phyloP scores from a whole-genome alignment of 2,797 vertebrate species.

The Liasis olivaceus region DNA sequence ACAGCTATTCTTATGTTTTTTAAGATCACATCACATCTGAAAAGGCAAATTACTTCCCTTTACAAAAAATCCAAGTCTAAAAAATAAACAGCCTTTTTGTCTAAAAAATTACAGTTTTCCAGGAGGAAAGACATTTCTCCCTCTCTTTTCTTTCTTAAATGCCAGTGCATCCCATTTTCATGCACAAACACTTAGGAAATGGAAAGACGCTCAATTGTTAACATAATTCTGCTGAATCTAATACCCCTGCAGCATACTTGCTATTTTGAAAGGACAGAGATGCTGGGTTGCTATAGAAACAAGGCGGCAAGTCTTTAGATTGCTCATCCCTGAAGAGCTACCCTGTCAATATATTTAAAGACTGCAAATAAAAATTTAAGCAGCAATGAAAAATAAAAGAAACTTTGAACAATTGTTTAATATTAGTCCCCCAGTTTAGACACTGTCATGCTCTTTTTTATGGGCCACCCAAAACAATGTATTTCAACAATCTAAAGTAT shows the following conservation, averaged over 20 bases:
- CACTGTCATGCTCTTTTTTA: constrained; percentile 37
- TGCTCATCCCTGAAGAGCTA: constrained; percentile 67
- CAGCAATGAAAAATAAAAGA: constrained; percentile 44
- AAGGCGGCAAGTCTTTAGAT: constrained; percentile 65
- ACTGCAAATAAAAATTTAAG: constrained; percentile 65
- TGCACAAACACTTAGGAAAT: constrained; percentile 1
- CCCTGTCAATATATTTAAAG: constrained; percentile 56
- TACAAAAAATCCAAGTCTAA: not conserved
- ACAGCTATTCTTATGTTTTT: not conserved
- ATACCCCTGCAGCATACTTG: constrained; percentile 60
- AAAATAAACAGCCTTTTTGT: not conserved
- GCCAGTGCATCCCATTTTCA: constrained; percentile 7
- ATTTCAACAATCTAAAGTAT: constrained; percentile 29
- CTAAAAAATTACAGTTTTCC: constrained; percentile 9
- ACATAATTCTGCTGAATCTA: constrained; percentile 57
- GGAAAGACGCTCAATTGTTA: constrained; percentile 51
- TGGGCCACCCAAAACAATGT: constrained; percentile 18
- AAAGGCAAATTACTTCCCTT: not conserved
- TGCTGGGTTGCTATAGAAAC: constrained; percentile 74
- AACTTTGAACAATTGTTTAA: constrained; percentile 53
- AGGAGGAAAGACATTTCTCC: not conserved
- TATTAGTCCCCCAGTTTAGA: constrained; percentile 34
- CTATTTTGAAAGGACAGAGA: constrained; percentile 70
- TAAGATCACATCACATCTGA: not conserved
- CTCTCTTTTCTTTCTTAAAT: not conserved